Conservation (phyloP, 37 sponge, comb jelly and placozoan species). For the Tethya wilhelma region DNA sequence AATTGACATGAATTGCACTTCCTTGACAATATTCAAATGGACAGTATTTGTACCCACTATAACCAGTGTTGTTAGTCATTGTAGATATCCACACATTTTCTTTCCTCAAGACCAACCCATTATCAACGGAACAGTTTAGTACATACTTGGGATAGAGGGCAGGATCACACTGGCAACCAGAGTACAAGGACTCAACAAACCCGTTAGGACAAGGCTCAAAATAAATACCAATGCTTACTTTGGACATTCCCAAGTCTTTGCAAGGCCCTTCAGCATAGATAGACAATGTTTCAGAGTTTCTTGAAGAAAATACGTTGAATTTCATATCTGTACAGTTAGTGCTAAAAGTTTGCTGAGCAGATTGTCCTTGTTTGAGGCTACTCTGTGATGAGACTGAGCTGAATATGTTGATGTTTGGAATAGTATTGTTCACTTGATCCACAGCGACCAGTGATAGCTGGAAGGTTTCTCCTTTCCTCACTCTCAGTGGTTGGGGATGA, state of each 20-base stretch:
- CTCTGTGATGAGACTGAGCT: background rate
- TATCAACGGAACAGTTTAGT: no score
- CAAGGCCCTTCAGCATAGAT: background rate
- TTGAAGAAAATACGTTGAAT: background rate
- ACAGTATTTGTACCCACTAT: no score
- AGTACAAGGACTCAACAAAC: background rate
- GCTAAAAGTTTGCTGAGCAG: background rate
- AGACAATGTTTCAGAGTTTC: background rate
- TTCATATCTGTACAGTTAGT: background rate
- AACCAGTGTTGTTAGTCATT: no score
- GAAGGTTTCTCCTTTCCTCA: background rate
- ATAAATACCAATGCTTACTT: no score
- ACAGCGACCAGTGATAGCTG: background rate
- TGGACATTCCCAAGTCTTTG: background rate
- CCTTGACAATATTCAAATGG: no score
- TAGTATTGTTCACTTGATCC: no score
- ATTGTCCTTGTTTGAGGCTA: background rate
- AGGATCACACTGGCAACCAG: background rate
- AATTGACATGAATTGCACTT: no score
- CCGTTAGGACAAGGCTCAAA: background rate
- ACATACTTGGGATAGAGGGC: no score
- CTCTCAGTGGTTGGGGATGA: background rate
- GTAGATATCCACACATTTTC: no score
- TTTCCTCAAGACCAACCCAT: background rate
- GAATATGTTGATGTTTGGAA: background rate